Conservation (phyloP, 2,797 vertebrate species). For the Melanotaenia nigrans region DNA sequence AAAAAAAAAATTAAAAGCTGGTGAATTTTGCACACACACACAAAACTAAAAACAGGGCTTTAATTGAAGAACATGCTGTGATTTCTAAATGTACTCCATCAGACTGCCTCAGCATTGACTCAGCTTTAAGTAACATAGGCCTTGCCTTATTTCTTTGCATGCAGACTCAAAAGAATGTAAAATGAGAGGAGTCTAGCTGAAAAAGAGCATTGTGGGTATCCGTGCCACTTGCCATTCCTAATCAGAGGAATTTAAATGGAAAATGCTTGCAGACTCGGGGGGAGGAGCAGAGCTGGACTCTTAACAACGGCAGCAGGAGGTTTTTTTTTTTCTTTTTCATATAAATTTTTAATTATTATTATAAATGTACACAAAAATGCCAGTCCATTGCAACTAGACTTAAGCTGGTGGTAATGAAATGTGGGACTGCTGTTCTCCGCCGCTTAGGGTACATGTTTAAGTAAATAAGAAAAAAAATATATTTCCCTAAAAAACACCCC, state of each 20-base stretch:
- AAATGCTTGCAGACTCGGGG: slow-evolving; percentile 47
- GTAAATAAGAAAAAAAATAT: slow-evolving; percentile 13
- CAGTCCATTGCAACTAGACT: neutral
- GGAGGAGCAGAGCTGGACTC: slow-evolving; percentile 50
- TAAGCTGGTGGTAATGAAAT: neutral
- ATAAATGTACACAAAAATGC: slow-evolving; percentile 17
- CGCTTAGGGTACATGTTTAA: neutral
- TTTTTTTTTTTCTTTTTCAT: slow-evolving; percentile 6
- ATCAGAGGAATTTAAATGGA: slow-evolving; percentile 79
- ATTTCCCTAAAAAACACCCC: neutral
- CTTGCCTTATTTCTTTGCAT: slow-evolving; percentile 61
- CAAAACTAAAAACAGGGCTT: slow-evolving; percentile 19
- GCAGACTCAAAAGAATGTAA: slow-evolving; percentile 74
- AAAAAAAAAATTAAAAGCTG: slow-evolving; percentile 9
- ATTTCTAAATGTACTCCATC: slow-evolving; percentile 52
- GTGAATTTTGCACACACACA: slow-evolving; percentile 19
- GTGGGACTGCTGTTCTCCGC: neutral
- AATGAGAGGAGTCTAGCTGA: slow-evolving; percentile 64
- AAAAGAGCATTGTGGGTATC: slow-evolving; percentile 80
- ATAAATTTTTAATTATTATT: neutral
- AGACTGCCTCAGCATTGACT: slow-evolving; percentile 58
- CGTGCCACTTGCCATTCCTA: slow-evolving; percentile 80
- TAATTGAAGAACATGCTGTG: slow-evolving; percentile 33
- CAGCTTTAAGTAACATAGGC: slow-evolving; percentile 41
- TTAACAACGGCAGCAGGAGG: slow-evolving; percentile 38